Evolutionary conservation across 2,888 invertebrate genomes (phyloP), one percentile per base, ranked within the genome.

Genomic region (Heliconius charithonia): DNA sequence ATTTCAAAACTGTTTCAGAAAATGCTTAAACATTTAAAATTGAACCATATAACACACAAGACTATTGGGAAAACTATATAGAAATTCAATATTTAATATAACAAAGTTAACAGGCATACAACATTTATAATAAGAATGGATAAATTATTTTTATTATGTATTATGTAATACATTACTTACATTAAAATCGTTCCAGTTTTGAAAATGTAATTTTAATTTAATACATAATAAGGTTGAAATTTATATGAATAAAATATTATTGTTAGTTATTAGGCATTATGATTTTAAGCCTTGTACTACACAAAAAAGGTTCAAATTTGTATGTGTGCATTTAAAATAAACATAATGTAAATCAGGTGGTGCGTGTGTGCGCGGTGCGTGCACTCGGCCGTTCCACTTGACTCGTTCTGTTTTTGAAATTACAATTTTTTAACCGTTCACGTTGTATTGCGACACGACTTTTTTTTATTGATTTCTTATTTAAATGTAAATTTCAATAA

Each of bases 321-420:
- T 27, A 37, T 75, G 69, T 9, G 13, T 45, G 13, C 37, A 10
- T 67, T 70, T 59, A 69, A 71, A 75, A 79, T 81, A 82, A 83
- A 82, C 81, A 82, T 76, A 80, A 86, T 86, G 86, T 86, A 86
- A 86, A 86, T 86, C 84, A 85, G 85, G 85, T 86, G 85, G 75
- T 82, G 87, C 86, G 87, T 87, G 87, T 81, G 86, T 86, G 85
- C 81, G 82, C 82, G 82, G 83, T 84, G 85, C 84, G 83, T 84
- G 84, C 84, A 82, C 85, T 83, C 84, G 81, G 78, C 82, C 85
- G 87, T 85, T 86, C 87, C 86, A 85, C 85, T 85, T 85, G 87
- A 87, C 87, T 87, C 85, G 87, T 86, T 87, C 84, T 85, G 85
- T 85, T 86, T 86, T 86, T 85, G 84, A 84, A 86, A 83, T 85